A percentile compares a stretch with the other conserved stretches of the same genome.
Evolutionary conservation across 2,113 vertebrate species (phyloP).

Genomic region (Perca fluviatilis): DNA sequence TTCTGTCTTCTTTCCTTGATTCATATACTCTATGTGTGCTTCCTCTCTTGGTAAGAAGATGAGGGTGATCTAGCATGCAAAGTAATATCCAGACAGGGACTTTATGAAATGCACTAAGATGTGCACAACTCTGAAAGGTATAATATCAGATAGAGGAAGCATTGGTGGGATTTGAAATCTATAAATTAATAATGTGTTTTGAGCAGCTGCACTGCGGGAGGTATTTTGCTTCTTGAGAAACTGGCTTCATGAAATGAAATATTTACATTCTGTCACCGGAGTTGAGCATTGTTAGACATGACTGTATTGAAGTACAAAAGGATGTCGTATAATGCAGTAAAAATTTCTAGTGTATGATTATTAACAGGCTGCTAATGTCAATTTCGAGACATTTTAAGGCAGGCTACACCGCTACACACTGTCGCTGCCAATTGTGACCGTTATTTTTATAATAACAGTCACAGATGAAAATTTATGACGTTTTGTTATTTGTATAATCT

Average conservation of each 20-base stretch:
- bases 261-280: slow-evolving; percentile 81
- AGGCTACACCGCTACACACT: background rate
- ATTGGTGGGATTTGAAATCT: slow-evolving; percentile 76
- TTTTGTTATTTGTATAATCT: slow-evolving; percentile 34
- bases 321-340: slow-evolving; percentile 17
- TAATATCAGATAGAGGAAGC: slow-evolving; percentile 76
- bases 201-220: slow-evolving; percentile 75
- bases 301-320: slow-evolving; percentile 56
- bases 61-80: slow-evolving; percentile 66
- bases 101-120: slow-evolving; percentile 73
- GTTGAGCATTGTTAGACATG: slow-evolving; percentile 67
- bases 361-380: slow-evolving; percentile 36
- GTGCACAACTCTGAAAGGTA: slow-evolving; percentile 74
- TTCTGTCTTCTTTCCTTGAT: slow-evolving; percentile 41
- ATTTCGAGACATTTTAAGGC: slow-evolving; percentile 32
- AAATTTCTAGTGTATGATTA: slow-evolving; percentile 17
- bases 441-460: slow-evolving; percentile 31
- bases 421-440: slow-evolving; percentile 12
- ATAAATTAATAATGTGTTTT: slow-evolving; percentile 86
- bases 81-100: slow-evolving; percentile 69
- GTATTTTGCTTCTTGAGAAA: slow-evolving; percentile 74
- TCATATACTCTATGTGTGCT: slow-evolving; percentile 37
- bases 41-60: slow-evolving; percentile 53
- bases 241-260: slow-evolving; percentile 80
- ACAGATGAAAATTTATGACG: slow-evolving; percentile 24